phyloP scores from a whole-genome alignment of 2,113 vertebrate genomes.

The Crotalus viridis region DNA sequence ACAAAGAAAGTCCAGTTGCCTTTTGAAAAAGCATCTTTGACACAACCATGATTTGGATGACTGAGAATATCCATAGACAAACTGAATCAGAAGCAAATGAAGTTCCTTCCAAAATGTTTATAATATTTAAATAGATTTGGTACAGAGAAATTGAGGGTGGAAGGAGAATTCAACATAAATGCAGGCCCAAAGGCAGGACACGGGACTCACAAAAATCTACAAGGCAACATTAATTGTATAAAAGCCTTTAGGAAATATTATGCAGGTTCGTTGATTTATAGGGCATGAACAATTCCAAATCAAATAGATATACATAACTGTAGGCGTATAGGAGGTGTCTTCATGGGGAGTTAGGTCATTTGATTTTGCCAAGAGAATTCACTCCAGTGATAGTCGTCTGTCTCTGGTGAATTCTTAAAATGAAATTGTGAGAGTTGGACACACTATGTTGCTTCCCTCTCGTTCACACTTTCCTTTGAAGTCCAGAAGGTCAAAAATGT shows the following conservation, averaged over 20 bases:
- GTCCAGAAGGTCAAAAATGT: no score
- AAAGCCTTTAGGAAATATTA: neutral
- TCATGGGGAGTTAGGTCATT: neutral
- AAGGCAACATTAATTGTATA: neutral
- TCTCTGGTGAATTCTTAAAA: neutral
- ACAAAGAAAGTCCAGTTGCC: no score
- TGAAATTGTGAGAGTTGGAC: neutral
- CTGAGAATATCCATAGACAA: no score
- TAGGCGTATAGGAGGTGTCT: neutral
- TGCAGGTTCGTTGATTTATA: neutral
- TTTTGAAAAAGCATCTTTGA: no score
- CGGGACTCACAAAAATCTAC: no score
- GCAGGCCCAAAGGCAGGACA: no score
- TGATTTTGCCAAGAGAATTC: neutral
- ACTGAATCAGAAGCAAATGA: neutral
- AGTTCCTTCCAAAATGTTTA: neutral
- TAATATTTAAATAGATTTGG: no score
- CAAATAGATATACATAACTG: no score
- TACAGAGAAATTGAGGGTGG: no score
- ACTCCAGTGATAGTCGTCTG: neutral
- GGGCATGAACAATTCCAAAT: neutral
- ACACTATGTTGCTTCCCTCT: neutral
- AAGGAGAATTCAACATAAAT: no score
- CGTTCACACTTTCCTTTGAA: neutral
- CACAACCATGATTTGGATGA: no score